These are phyloP conservation scores for Cerastis rubricosa DNA, from an alignment of 2,888 invertebrate genomes.

Conservation along the genomic window DNA sequence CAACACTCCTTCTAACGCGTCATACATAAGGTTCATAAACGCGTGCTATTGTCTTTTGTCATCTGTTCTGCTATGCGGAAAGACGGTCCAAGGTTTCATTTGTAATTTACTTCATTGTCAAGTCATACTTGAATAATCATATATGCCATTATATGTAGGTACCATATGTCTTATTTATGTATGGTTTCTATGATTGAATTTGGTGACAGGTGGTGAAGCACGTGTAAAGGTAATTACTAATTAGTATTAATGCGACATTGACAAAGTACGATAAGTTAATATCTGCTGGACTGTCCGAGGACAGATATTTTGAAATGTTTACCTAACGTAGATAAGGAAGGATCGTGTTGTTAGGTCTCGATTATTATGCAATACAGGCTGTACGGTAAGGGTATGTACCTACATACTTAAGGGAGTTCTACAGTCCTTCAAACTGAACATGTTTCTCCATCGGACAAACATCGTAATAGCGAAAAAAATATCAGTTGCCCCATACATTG, in stretches of 20 bases:
- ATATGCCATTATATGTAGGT: conserved; percentile 16
- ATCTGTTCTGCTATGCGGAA: conserved; percentile 53
- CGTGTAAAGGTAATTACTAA: conserved; percentile 49
- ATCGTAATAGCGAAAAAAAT: too few species aligned
- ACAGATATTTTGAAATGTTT: conserved; percentile 7
- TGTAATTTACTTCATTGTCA: conserved; percentile 58
- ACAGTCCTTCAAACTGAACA: too few species aligned
- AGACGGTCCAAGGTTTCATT: conserved; percentile 46
- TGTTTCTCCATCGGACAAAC: too few species aligned
- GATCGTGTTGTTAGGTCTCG: not conserved
- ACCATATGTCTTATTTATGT: conserved; percentile 20
- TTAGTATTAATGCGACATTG: conserved; percentile 44
- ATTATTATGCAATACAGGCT: conserved; percentile 41
- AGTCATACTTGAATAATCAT: conserved; percentile 36
- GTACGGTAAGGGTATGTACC: too few species aligned
- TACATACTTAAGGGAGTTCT: too few species aligned
- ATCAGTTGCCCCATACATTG: too few species aligned
- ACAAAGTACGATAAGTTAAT: conserved; percentile 37
- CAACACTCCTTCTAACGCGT: conserved; percentile 17
- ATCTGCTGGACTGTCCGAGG: conserved; percentile 11
- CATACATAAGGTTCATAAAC: conserved; percentile 18
- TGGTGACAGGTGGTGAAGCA: conserved; percentile 43
- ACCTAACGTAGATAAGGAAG: not conserved
- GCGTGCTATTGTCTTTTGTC: conserved; percentile 10
- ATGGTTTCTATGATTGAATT: conserved; percentile 55